These are phyloP conservation scores for Trisateles emortualis DNA, from an alignment of 2,888 invertebrate species.

Conservation along the genomic window DNA sequence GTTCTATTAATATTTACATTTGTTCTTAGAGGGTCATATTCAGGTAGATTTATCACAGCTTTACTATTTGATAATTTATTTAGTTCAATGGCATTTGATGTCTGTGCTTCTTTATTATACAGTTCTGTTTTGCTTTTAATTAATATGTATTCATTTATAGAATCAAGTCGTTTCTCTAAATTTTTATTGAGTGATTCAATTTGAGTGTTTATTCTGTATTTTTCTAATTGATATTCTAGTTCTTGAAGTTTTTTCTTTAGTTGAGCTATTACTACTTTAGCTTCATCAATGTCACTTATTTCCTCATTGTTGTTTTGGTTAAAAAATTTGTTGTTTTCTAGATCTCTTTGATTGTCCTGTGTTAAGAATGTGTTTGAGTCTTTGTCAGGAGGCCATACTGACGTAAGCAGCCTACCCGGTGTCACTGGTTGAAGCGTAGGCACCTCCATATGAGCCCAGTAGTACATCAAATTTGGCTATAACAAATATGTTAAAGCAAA, in stretches of 20 bases:
- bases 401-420: slow-evolving; percentile 91
- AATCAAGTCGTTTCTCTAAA: slow-evolving; percentile 63
- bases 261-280: slow-evolving; percentile 71
- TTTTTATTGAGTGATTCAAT: slow-evolving; percentile 72
- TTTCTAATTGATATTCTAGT: slow-evolving; percentile 75
- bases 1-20: slow-evolving; percentile 73
- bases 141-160: slow-evolving; percentile 55
- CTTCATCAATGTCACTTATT: slow-evolving; percentile 73
- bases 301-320: slow-evolving; percentile 76
- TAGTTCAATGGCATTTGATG: slow-evolving; percentile 60
- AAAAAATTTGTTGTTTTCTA: slow-evolving; percentile 63
- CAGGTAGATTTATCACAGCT: slow-evolving; percentile 80
- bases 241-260: slow-evolving; percentile 73
- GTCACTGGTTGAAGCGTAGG: slow-evolving; percentile 89
- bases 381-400: slow-evolving; percentile 90
- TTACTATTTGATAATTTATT: slow-evolving; percentile 68
- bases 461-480: slow-evolving; percentile 96
- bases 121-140: slow-evolving; percentile 61
- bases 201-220: slow-evolving; percentile 70
- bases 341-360: slow-evolving; percentile 59
- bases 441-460: slow-evolving; percentile 94
- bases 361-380: slow-evolving; percentile 55
- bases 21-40: slow-evolving; percentile 74
- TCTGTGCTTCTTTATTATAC: slow-evolving; percentile 71
- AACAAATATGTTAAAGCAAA: no score